Conservation (phyloP, 2,797 vertebrate species). For the Dendrocincla tyrannina region DNA sequence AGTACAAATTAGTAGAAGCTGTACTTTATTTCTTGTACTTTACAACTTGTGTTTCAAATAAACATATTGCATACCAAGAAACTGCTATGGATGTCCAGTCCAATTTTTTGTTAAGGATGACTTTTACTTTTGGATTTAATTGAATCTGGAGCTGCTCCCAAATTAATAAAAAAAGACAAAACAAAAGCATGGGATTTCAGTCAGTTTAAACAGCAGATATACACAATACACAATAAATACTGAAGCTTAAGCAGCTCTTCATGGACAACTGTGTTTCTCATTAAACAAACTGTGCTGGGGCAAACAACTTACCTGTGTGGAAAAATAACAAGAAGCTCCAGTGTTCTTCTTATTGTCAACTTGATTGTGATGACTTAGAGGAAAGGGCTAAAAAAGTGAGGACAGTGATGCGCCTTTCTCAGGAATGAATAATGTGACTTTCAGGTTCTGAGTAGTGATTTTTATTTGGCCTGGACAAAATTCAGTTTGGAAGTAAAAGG, state of each 20-base stretch:
- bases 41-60: background rate
- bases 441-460: background rate
- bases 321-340: background rate
- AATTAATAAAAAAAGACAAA: background rate
- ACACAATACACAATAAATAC: background rate
- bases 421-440: background rate
- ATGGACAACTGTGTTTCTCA: background rate
- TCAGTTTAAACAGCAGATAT: background rate
- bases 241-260: background rate
- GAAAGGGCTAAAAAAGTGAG: background rate
- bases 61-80: background rate
- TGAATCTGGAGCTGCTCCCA: background rate
- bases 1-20: background rate
- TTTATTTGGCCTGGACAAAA: conserved; percentile 6
- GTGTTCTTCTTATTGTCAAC: background rate
- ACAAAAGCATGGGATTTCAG: background rate
- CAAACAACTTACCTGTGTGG: background rate
- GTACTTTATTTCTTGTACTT: background rate
- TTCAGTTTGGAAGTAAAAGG: conserved; percentile 1
- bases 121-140: background rate
- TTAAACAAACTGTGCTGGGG: background rate
- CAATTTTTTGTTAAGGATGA: background rate
- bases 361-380: background rate
- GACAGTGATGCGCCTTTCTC: background rate
- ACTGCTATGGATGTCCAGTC: background rate